These are phyloP conservation scores for Sebastes steindachneri DNA, from an alignment of 2,797 vertebrate genomes.

Conservation along the genomic window DNA sequence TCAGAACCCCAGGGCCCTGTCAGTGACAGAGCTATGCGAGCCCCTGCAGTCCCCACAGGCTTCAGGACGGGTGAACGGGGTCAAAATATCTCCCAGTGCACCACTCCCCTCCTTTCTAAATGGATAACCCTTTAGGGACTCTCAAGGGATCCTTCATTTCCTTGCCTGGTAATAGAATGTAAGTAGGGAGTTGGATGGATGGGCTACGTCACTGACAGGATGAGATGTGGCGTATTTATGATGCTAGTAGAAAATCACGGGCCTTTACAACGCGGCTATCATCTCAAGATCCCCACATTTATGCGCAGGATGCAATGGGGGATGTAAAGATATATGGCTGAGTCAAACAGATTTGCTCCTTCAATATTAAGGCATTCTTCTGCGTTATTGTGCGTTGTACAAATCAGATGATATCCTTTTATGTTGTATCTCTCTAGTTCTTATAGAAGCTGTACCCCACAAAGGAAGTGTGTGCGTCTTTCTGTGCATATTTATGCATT, in stretches of 20 bases:
- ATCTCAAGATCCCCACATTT: slow-evolving; percentile 50
- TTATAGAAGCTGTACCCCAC: neutral
- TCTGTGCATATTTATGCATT: neutral
- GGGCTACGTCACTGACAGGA: slow-evolving; percentile 46
- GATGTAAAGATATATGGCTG: slow-evolving; percentile 59
- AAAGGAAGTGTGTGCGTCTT: neutral
- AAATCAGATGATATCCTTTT: slow-evolving; percentile 38
- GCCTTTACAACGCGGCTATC: slow-evolving; percentile 54
- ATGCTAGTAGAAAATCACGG: slow-evolving; percentile 51
- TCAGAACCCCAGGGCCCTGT: slow-evolving; percentile 53
- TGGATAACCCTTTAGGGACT: slow-evolving; percentile 66
- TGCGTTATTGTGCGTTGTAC: slow-evolving; percentile 42
- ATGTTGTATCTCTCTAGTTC: slow-evolving; percentile 7
- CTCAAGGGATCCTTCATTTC: slow-evolving; percentile 68
- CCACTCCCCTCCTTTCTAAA: slow-evolving; percentile 54
- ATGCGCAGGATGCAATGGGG: slow-evolving; percentile 43
- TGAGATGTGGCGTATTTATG: slow-evolving; percentile 66
- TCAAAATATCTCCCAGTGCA: slow-evolving; percentile 54
- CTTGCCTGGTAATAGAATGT: slow-evolving; percentile 60
- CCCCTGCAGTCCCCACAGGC: slow-evolving; percentile 46
- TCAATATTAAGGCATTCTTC: slow-evolving; percentile 49
- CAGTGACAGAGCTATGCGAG: slow-evolving; percentile 57
- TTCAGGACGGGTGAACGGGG: slow-evolving; percentile 54
- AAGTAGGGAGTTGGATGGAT: slow-evolving; percentile 59
- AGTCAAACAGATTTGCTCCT: slow-evolving; percentile 56